Conservation (phyloP, 2,113 vertebrate species). For the Platanista minor region DNA sequence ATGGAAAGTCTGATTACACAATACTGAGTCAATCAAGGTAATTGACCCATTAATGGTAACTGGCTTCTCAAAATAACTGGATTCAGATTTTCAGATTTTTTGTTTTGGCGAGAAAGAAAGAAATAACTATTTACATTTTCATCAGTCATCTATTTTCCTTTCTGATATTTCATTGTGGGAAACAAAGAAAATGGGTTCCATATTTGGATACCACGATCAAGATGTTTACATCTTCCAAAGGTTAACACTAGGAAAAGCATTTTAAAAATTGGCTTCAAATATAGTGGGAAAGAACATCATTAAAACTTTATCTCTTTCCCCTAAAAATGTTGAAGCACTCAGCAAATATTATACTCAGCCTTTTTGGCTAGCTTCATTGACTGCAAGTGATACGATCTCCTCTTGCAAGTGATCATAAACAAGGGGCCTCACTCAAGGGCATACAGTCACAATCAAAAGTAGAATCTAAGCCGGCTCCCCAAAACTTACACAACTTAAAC, state of each 20-base stretch:
- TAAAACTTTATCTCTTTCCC: constrained; percentile 56
- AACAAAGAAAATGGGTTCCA: constrained; percentile 4
- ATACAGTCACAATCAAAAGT: not conserved
- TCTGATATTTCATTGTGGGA: constrained; percentile 17
- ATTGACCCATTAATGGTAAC: not conserved
- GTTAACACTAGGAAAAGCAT: constrained; percentile 2
- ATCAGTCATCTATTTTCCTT: not conserved
- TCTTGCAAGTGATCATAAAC: not conserved
- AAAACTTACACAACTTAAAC: not conserved
- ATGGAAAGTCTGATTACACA: not conserved
- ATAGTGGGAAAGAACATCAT: constrained; percentile 37
- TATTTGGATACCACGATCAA: constrained; percentile 17
- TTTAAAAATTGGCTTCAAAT: constrained; percentile 40
- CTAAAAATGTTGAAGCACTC: not conserved
- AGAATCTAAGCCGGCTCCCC: not conserved
- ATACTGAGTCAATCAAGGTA: not conserved
- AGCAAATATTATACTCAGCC: not conserved
- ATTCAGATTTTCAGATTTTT: not conserved
- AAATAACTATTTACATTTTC: constrained; percentile 30
- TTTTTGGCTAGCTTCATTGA: not conserved
- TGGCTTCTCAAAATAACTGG: not conserved
- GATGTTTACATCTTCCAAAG: constrained; percentile 49
- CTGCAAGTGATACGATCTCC: not conserved
- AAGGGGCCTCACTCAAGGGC: not conserved
- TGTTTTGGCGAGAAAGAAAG: not conserved